A percentile compares a stretch with the other conserved stretches of the same genome.
phyloP scores from a whole-genome alignment of 2,888 invertebrate species.

The Drosophila borborema region DNA sequence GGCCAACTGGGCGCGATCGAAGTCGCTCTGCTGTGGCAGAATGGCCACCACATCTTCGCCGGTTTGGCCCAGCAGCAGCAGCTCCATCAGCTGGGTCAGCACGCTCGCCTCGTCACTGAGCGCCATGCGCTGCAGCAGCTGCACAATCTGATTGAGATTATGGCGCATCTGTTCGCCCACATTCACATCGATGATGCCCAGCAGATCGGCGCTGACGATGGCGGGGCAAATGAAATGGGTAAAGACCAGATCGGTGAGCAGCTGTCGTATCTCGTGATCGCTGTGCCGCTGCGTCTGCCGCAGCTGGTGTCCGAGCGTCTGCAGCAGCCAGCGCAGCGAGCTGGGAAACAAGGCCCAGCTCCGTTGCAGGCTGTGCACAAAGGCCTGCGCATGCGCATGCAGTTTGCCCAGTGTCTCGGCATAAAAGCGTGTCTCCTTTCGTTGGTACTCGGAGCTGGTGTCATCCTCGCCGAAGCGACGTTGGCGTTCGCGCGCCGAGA shows the following conservation, averaged over 20 bases:
- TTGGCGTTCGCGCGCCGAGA: conserved; percentile 76
- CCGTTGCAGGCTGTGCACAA: conserved; percentile 92
- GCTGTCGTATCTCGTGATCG: conserved; percentile 86
- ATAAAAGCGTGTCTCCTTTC: conserved; percentile 91
- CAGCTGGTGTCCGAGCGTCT: conserved; percentile 91
- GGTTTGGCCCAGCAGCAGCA: conserved; percentile 86
- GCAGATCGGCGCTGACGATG: conserved; percentile 97
- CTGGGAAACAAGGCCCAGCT: conserved; percentile 96
- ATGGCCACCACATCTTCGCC: conserved; percentile 85
- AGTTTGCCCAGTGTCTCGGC: conserved; percentile 92
- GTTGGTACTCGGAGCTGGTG: conserved; percentile 89
- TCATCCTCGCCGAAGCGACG: conserved; percentile 91
- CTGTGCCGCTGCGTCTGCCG: conserved; percentile 86
- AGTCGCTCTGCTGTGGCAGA: conserved; percentile 86
- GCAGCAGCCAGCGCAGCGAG: conserved; percentile 94
- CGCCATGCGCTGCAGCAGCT: conserved; percentile 96
- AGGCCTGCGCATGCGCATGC: conserved; percentile 91
- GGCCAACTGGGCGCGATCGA: conserved; percentile 88
- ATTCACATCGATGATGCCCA: conserved; percentile 96
- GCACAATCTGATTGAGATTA: conserved; percentile 95
- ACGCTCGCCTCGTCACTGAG: conserved; percentile 91
- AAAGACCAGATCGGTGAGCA: conserved; percentile 97
- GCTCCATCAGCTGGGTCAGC: conserved; percentile 91
- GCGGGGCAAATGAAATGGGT: conserved; percentile 98
- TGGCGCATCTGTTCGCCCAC: conserved; percentile 96